phyloP scores from a whole-genome alignment of 2,888 invertebrate species.

The Trypoxylon attenuatum region DNA sequence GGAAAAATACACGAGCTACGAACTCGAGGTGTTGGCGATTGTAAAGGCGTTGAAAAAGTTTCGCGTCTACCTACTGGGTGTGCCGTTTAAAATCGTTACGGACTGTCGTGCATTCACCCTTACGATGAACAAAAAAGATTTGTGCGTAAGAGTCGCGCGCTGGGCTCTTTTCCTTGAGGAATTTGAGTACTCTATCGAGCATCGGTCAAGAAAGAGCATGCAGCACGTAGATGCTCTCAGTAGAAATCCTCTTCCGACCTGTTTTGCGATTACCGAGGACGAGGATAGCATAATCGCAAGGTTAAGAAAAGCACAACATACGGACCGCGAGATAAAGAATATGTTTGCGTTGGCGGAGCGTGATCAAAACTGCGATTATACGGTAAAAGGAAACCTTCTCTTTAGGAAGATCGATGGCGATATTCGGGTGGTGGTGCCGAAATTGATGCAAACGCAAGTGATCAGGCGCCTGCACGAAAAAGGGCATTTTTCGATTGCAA shows the following conservation, averaged over 20 bases:
- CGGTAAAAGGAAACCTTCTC: background rate
- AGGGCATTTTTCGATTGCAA: slow-evolving; percentile 2
- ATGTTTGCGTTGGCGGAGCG: no score
- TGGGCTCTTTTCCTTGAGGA: no score
- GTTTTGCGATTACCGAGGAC: background rate
- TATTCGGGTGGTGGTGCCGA: background rate
- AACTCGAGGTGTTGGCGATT: slow-evolving; percentile 46
- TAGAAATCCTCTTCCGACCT: background rate
- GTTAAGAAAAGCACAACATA: background rate
- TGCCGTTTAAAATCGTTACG: no score
- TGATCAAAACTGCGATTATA: background rate
- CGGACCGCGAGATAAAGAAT: no score
- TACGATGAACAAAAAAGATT: no score
- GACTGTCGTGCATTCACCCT: no score
- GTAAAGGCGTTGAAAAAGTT: slow-evolving; percentile 46
- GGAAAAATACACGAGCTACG: slow-evolving; percentile 45
- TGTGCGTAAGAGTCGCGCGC: no score
- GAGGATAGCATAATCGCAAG: background rate
- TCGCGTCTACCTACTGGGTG: slow-evolving; percentile 46
- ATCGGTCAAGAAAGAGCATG: background rate
- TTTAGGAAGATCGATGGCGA: background rate
- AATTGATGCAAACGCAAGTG: background rate
- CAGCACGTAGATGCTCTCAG: background rate
- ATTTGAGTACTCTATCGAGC: no score
- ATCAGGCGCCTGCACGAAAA: slow-evolving; percentile 1